phyloP scores from a whole-genome alignment of 2,888 invertebrate species.

The Drosophila putrida region DNA sequence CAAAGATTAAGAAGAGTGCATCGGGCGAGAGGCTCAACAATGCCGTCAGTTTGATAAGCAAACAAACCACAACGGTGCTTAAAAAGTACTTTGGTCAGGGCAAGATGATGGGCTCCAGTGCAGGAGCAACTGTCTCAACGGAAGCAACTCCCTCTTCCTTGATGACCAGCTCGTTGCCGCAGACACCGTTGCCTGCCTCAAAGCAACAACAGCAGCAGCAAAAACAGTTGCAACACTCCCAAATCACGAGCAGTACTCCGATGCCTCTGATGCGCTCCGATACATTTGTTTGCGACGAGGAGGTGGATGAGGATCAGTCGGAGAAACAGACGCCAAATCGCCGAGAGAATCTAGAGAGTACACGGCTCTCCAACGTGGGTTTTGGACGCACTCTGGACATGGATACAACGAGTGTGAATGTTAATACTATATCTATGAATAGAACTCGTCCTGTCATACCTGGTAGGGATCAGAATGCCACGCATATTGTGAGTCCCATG shows the following conservation, averaged over 20 bases:
- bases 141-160: slow-evolving; percentile 1
- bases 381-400: slow-evolving; percentile 58
- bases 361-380: slow-evolving; percentile 46
- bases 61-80: slow-evolving; percentile 78
- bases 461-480: slow-evolving; percentile 22
- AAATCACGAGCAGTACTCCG: slow-evolving; percentile 60
- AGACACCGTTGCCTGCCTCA: slow-evolving; percentile 59
- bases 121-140: slow-evolving; percentile 1
- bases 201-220: slow-evolving; percentile 44
- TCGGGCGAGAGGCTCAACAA: slow-evolving; percentile 82
- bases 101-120: slow-evolving; percentile 33
- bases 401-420: slow-evolving; percentile 22
- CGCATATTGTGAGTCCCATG: slow-evolving; percentile 14
- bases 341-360: slow-evolving; percentile 44
- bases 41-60: slow-evolving; percentile 78
- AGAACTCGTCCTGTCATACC: not conserved
- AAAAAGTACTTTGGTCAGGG: slow-evolving; percentile 79
- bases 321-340: slow-evolving; percentile 23
- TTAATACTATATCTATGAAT: slow-evolving; percentile 4
- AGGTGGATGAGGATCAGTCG: slow-evolving; percentile 42
- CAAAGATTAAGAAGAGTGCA: slow-evolving; percentile 77
- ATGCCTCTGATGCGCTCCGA: slow-evolving; percentile 82
- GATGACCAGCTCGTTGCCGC: slow-evolving; percentile 61
- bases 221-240: slow-evolving; percentile 25
- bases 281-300: slow-evolving; percentile 83